phyloP scores from a whole-genome alignment of 2,888 invertebrate species.

The Drosophila colorata region DNA sequence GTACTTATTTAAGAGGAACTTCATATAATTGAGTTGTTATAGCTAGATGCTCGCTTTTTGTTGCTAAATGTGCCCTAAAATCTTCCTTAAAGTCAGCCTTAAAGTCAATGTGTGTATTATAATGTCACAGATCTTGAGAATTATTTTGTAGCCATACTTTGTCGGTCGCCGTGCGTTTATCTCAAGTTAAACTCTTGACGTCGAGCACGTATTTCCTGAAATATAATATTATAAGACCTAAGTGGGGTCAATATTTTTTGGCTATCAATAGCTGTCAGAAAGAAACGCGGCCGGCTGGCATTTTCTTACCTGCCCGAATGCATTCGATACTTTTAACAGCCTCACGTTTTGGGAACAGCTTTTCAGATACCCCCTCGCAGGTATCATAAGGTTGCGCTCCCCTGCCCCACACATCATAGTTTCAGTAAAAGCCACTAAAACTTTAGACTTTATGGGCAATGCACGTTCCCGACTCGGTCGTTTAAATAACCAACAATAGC shows the following conservation, averaged over 20 bases:
- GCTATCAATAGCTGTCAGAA: slow-evolving; percentile 19
- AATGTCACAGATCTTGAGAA: background rate
- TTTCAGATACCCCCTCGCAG: background rate
- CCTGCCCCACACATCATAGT: slow-evolving; percentile 33
- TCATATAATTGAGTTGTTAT: slow-evolving; percentile 11
- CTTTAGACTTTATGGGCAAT: slow-evolving; percentile 60
- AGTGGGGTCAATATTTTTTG: slow-evolving; percentile 7
- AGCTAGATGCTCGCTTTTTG: too few relatives aligned
- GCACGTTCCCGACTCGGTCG: slow-evolving; percentile 55
- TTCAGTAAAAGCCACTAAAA: slow-evolving; percentile 72
- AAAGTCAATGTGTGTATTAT: background rate
- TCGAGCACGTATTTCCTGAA: background rate
- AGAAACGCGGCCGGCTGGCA: slow-evolving; percentile 2
- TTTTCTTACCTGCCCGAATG: slow-evolving; percentile 16
- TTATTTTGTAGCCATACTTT: background rate
- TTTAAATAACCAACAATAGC: slow-evolving; percentile 25
- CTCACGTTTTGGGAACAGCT: slow-evolving; percentile 25
- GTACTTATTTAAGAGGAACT: background rate
- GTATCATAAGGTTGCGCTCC: slow-evolving; percentile 31
- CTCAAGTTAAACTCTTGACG: background rate
- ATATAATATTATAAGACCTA: slow-evolving; percentile 8
- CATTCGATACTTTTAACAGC: slow-evolving; percentile 42
- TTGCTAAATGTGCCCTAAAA: too few relatives aligned
- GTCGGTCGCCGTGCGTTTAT: too few relatives aligned
- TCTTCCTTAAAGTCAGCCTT: background rate